Percentiles rank a stretch among this genome's conserved stretches.
phyloP scores from a whole-genome alignment of 2,113 vertebrate genomes.

The Oreochromis spilurus region DNA sequence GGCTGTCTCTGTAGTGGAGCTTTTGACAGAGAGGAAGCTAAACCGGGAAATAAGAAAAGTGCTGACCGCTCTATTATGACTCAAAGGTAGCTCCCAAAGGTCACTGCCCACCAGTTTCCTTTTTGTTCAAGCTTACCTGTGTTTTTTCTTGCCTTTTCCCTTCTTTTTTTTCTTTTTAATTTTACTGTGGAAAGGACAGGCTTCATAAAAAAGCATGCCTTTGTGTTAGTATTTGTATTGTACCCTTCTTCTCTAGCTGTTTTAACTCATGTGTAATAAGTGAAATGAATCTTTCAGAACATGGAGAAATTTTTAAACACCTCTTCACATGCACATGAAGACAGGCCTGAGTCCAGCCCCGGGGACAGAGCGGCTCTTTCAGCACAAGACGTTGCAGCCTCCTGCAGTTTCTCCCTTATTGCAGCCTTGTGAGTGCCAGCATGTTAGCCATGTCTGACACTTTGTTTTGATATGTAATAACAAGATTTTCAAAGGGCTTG shows the following conservation, averaged over 20 bases:
- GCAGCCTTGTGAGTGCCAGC: constrained; percentile 44
- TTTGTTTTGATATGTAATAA: constrained; percentile 27
- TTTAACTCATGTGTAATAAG: not conserved
- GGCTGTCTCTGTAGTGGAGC: constrained; percentile 42
- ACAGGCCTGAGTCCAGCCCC: constrained; percentile 14
- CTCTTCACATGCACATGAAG: not conserved
- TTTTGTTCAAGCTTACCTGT: not conserved
- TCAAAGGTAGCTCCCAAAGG: not conserved
- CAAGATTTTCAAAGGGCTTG: constrained; percentile 31
- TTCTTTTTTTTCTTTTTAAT: not conserved
- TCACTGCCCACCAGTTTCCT: not conserved
- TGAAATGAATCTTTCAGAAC: not conserved
- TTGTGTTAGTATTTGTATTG: not conserved
- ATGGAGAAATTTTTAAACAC: constrained; percentile 14
- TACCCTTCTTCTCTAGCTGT: not conserved
- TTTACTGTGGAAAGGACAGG: not conserved
- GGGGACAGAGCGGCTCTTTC: constrained; percentile 12
- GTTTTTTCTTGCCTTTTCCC: not conserved
- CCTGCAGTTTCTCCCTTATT: constrained; percentile 37
- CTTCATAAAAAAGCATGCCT: not conserved
- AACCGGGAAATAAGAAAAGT: constrained; percentile 13
- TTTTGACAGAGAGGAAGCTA: constrained; percentile 5
- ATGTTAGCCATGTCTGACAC: constrained; percentile 47
- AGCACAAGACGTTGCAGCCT: constrained; percentile 36
- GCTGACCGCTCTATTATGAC: not conserved